phyloP scores from a whole-genome alignment of 2,888 invertebrate species.

The Monopis laevigella region DNA sequence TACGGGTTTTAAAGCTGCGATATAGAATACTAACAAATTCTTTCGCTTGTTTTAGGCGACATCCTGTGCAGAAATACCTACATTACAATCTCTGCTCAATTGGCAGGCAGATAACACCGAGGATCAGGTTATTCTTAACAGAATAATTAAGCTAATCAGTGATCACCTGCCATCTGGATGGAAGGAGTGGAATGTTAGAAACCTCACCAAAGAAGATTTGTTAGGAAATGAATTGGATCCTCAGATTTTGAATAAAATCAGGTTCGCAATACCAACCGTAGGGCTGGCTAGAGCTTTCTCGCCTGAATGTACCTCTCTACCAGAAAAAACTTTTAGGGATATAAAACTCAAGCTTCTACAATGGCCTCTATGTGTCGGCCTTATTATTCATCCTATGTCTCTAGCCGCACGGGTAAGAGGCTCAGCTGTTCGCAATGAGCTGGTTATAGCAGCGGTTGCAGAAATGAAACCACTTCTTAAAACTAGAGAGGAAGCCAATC shows the following conservation, averaged over 20 bases:
- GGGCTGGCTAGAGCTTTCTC: conserved; percentile 21
- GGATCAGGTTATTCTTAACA: not conserved
- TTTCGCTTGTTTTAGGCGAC: conserved; percentile 1
- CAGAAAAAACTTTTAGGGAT: conserved; percentile 20
- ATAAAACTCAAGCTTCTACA: conserved; percentile 21
- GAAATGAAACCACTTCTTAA: conserved; percentile 19
- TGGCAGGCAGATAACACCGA: conserved; percentile 8
- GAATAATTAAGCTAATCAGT: not conserved
- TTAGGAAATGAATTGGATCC: conserved; percentile 18
- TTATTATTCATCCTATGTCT: conserved; percentile 19
- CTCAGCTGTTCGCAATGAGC: conserved; percentile 19
- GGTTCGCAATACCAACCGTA: conserved; percentile 23
- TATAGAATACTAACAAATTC: too few relatives aligned
- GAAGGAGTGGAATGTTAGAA: conserved; percentile 15
- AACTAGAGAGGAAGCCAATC: conserved; percentile 17
- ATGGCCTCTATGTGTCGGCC: conserved; percentile 23
- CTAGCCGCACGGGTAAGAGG: conserved; percentile 20
- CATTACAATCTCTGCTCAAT: not conserved
- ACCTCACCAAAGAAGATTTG: conserved; percentile 16
- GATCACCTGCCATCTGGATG: conserved; percentile 16
- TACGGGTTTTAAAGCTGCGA: not conserved
- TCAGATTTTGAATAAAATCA: conserved; percentile 21
- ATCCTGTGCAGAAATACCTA: not conserved
- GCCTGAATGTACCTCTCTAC: conserved; percentile 25
- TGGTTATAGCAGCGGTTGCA: conserved; percentile 17